phyloP scores from a whole-genome alignment of 1,140 invertebrate genomes.

The Lucilia sericata region DNA sequence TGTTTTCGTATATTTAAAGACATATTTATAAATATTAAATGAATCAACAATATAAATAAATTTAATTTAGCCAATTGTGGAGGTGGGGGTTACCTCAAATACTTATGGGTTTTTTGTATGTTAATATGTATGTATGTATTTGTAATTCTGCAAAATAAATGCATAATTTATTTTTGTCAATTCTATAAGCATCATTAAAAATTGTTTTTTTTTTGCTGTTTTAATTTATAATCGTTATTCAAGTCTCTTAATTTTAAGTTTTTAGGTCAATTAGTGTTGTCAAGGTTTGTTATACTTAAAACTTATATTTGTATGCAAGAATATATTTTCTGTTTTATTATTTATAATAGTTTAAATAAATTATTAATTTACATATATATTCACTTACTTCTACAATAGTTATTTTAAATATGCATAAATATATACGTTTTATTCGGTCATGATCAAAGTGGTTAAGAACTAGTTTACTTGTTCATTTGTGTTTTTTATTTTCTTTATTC shows the following conservation, averaged over 20 bases:
- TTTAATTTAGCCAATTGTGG: no score
- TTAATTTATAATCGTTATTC: background rate
- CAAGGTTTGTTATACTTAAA: background rate
- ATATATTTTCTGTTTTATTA: background rate
- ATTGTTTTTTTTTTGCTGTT: background rate
- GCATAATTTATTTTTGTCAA: conserved; percentile 27
- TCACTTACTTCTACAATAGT: no score
- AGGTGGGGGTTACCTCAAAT: no score
- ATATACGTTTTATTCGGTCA: background rate
- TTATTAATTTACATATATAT: no score
- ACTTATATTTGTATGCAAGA: background rate
- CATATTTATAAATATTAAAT: no score
- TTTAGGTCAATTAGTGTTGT: background rate
- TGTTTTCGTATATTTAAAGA: no score
- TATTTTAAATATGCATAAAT: no score
- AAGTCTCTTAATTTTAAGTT: background rate
- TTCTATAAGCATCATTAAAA: conserved; percentile 20
- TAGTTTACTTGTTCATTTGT: background rate
- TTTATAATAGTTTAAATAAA: background rate
- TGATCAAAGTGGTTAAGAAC: background rate
- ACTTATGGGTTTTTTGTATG: background rate
- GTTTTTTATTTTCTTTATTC: no score
- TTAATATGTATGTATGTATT: background rate
- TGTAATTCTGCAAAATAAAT: background rate
- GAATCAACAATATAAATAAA: no score